Evolutionary conservation across 2,797 vertebrate genomes (phyloP), one percentile per base, ranked within the genome.

Genomic region (Limnodromus scolopaceus): DNA sequence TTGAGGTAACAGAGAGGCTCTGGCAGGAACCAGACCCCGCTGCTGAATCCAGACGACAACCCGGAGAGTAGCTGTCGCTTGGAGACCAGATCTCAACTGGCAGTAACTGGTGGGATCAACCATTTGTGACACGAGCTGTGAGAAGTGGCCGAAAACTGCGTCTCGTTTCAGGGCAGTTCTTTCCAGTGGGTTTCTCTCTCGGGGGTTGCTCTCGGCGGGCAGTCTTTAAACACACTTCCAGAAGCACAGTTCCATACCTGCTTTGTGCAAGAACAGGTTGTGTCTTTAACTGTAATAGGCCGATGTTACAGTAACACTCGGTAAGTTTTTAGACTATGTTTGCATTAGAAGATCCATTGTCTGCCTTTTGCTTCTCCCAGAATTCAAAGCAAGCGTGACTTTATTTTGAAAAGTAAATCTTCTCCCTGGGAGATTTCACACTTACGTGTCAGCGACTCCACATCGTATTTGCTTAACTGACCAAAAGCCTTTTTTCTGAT

Each of bases 381-480:
- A 92, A 92, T 53, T 86, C 66, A 60, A 36, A 89, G 51, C 5
- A 36, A 87, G 51, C 5, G 1, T 51, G 48, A n/a, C 48, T 96
- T 93, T 51, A 75, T 84, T 93, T 94, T 77, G 71, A 84, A 60
- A 87, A 89, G 64, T 48, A 64, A 30, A 39, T 82, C 46, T 78
- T 72, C 41, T 83, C 49, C 53, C 71, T 75, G 72, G 64, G 79
- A 94, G 72, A 49, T 61, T 80, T 75, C 87, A 53, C 48, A 13
- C 87, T 93, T 80, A 72, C 79, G 84, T 83, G 68, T 95, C 87
- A 83, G 53, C 77, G 84, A 87, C 61, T 94, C 41, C 55, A 54
- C 68, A 85, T 83, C 49, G 0, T 43, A 89, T 87, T 92, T 92
- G 87, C 46, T 96, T 46, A 87, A 46, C 93, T 95, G 93, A 89